A percentile compares a stretch with the other conserved stretches of the same genome.
phyloP scores from a whole-genome alignment of 1,140 invertebrate species.

The Bicyclus anynana region DNA sequence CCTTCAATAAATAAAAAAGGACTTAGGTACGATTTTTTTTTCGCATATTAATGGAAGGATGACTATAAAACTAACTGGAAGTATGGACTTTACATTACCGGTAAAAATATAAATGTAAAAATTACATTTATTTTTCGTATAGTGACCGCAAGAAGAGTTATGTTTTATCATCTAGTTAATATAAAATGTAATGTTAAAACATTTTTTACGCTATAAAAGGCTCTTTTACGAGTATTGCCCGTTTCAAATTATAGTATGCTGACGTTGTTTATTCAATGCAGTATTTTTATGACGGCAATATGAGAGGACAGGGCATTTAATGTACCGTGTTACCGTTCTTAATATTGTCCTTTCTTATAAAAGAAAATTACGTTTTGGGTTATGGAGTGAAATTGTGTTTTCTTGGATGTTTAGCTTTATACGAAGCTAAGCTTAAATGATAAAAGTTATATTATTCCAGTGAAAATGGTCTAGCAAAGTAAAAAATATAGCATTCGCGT shows the following conservation, averaged over 20 bases:
- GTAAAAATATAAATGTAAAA: no score
- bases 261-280: slow-evolving; percentile 17
- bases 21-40: no score
- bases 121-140: no score
- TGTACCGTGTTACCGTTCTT: slow-evolving; percentile 16
- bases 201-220: slow-evolving; percentile 6
- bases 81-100: no score
- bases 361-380: slow-evolving; percentile 16
- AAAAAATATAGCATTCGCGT: no score
- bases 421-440: neutral
- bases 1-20: no score
- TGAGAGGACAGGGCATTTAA: slow-evolving; percentile 17
- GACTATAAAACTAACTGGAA: no score
- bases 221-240: slow-evolving; percentile 12
- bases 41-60: no score
- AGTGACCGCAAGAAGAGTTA: no score
- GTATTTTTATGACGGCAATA: slow-evolving; percentile 18
- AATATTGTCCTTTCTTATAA: slow-evolving; percentile 15
- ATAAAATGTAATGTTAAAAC: slow-evolving; percentile 1
- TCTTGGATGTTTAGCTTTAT: neutral
- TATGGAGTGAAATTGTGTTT: neutral
- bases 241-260: slow-evolving; percentile 8
- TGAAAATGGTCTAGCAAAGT: no score
- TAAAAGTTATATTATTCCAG: neutral
- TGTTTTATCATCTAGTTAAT: neutral